Evolutionary conservation across 53 echinoderm and acorn worm species (phyloP).

Genomic region (Temnopleurus reevesii): DNA sequence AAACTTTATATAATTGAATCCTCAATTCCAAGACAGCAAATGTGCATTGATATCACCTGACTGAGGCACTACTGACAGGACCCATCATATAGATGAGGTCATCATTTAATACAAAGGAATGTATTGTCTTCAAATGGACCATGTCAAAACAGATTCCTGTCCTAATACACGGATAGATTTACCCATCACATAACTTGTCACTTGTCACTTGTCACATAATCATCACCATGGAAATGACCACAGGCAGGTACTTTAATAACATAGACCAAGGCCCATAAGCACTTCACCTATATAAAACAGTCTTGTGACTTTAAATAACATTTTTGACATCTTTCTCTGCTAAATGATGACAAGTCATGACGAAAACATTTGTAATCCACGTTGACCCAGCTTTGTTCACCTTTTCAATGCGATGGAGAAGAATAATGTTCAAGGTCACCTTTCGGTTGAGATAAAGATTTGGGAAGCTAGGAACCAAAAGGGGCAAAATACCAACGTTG

Average conservation of each 20-base stretch:
- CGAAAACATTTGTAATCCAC: neutral
- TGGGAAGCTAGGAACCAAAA: too few relatives aligned
- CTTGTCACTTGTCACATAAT: neutral
- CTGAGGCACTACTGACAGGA: neutral
- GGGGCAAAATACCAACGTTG: too few relatives aligned
- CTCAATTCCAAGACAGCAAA: too few relatives aligned
- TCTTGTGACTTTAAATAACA: neutral
- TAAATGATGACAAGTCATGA: neutral
- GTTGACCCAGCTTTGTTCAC: neutral
- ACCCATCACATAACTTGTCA: neutral
- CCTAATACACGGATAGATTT: neutral
- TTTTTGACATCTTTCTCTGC: neutral
- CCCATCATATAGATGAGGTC: neutral
- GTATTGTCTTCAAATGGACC: neutral
- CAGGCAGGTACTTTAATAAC: neutral
- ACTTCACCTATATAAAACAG: neutral
- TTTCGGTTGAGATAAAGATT: too few relatives aligned
- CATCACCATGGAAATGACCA: neutral
- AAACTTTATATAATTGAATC: too few relatives aligned
- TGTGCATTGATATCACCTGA: too few relatives aligned
- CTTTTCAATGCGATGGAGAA: neutral
- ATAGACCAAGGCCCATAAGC: neutral
- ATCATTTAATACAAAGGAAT: neutral
- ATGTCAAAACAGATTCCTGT: too few relatives aligned
- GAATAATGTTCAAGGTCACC: too few relatives aligned